Evolutionary conservation across 2,113 vertebrate species (phyloP), one percentile per base, ranked within the genome.

Genomic region (Vombatus ursinus): DNA sequence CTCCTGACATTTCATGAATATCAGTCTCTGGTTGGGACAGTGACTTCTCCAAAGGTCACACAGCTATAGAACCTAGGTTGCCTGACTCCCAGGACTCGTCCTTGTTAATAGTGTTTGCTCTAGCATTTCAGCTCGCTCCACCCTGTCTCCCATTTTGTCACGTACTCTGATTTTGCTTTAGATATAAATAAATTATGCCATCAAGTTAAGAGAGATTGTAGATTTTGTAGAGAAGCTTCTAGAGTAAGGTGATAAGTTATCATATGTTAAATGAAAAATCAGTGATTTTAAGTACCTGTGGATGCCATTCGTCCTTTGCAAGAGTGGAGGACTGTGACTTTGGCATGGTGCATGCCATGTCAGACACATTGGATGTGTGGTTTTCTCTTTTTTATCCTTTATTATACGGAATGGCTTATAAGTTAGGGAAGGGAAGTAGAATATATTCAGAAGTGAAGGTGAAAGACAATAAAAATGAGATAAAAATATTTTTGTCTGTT

Each of bases 81-180:
- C 54, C 89, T 2, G 44, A 77, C 54, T 89, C 57, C 2, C 0
- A 11, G 26, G 7, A 50, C 50, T 57, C 52, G 24, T 50, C 22
- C 25, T 16, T 90, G 91, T 61, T 53, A 84, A 49, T 50, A 3
- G 24, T 19, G 0, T 49, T 77, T 93, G 77, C 23, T 91, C 53
- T 96, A 37, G 37, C 52, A 23, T 1, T 0, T 16, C 0, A 0
- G 37, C 51, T 25, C 28, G 26, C 31, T 26, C n/a, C 2, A 8
- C 16, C 31, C 3, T 0, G 2, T n/a, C 31, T 52, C 48, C 2
- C n/a, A 19, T 7, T 0, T 48, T 7, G 8, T 4, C 4, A 61
- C 2, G 1, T 1, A 1, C 12, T 0, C 91, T 91, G 31, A 6
- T 68, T 44, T 24, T 50, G 1, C 57, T 44, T 52, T 12, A 22